Percentiles rank a stretch among this genome's conserved stretches.
phyloP scores from a whole-genome alignment of 1,140 invertebrate genomes.

The Papilio machaon region DNA sequence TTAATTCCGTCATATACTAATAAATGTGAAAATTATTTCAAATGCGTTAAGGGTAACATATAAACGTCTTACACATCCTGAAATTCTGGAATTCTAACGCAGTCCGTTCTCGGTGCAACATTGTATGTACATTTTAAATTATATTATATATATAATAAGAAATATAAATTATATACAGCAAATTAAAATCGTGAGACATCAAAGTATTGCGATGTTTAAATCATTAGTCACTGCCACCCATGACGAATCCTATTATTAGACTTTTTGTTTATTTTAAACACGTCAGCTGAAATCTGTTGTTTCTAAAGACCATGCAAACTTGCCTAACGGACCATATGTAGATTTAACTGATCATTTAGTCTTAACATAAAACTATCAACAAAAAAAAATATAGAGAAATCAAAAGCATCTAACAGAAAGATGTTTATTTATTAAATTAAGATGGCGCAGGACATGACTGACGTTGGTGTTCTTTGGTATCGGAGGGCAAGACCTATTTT shows the following conservation, averaged over 20 bases:
- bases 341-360: not conserved
- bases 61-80: too few relatives aligned
- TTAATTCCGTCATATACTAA: too few relatives aligned
- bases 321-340: slow-evolving; percentile 2
- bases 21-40: too few relatives aligned
- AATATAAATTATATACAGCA: not conserved
- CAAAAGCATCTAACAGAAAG: not conserved
- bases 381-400: not conserved
- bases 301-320: slow-evolving; percentile 4
- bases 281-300: slow-evolving; percentile 22
- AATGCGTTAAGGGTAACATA: too few relatives aligned
- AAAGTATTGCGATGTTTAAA: slow-evolving; percentile 26
- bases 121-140: not conserved
- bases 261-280: slow-evolving; percentile 33
- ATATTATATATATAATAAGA: not conserved
- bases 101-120: not conserved
- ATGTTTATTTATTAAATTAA: too few relatives aligned
- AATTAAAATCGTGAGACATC: slow-evolving; percentile 22
- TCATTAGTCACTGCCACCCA: slow-evolving; percentile 36
- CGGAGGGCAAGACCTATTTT: too few relatives aligned
- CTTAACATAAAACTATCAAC: not conserved
- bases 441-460: too few relatives aligned
- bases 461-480: too few relatives aligned
- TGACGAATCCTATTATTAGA: slow-evolving; percentile 35
- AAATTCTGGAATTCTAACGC: not conserved